Evolutionary conservation across 2,113 vertebrate species (phyloP).

Genomic region (Platysternon megacephalum): DNA sequence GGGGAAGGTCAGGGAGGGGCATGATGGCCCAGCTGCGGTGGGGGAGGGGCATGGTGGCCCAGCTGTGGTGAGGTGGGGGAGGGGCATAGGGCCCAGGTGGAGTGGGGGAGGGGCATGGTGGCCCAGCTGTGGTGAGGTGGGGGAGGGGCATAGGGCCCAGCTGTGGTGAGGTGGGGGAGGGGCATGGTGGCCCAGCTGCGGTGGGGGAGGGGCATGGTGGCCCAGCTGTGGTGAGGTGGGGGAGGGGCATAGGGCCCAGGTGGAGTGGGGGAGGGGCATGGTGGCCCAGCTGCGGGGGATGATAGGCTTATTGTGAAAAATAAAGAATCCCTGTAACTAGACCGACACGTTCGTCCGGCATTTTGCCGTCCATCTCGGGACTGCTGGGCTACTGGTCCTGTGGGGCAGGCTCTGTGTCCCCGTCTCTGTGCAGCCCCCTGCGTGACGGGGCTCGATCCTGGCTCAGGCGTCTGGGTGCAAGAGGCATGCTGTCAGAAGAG

Average conservation of each 20-base stretch:
- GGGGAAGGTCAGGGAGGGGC: neutral
- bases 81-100: too few relatives aligned
- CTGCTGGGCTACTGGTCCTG: neutral
- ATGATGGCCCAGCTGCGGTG: too few relatives aligned
- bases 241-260: too few relatives aligned
- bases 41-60: accelerated
- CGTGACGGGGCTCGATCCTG: neutral
- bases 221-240: accelerated
- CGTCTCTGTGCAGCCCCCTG: neutral
- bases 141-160: accelerated
- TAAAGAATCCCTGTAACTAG: too few relatives aligned
- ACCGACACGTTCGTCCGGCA: too few relatives aligned
- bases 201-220: neutral
- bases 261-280: too few relatives aligned
- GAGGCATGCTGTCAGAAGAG: neutral
- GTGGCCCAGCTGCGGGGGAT: too few relatives aligned
- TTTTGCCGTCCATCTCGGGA: neutral
- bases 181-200: accelerated
- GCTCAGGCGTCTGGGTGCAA: neutral
- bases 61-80: accelerated
- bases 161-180: neutral
- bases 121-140: too few relatives aligned
- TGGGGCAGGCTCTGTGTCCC: neutral
- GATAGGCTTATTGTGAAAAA: neutral
- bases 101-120: too few relatives aligned